These are phyloP conservation scores for Nebria salina DNA, from an alignment of 2,888 invertebrate species.

Conservation along the genomic window DNA sequence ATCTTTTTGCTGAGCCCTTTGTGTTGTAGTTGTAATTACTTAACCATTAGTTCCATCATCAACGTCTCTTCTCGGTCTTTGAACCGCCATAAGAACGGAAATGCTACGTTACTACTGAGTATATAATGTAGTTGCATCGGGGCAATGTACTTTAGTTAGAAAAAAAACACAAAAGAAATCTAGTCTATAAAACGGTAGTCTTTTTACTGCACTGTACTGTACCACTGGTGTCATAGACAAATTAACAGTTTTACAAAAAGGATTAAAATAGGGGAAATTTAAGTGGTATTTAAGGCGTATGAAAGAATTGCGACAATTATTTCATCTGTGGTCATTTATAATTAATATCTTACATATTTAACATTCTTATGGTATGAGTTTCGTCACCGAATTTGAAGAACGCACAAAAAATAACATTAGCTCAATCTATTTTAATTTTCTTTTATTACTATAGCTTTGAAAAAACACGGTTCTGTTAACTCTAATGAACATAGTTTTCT, in stretches of 20 bases:
- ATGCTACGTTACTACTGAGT: constrained; percentile 10
- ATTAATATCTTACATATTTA: background rate
- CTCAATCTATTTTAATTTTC: background rate
- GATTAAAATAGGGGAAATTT: constrained; percentile 7
- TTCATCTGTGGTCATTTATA: constrained; percentile 3
- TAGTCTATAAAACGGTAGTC: constrained; percentile 5
- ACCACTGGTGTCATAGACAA: constrained; percentile 5
- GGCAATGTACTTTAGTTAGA: constrained; percentile 12
- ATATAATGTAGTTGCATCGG: constrained; percentile 22
- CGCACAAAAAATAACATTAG: background rate
- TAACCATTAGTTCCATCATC: constrained; percentile 29
- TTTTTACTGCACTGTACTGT: background rate
- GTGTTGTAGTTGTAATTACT: constrained; percentile 19
- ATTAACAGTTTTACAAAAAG: constrained; percentile 7
- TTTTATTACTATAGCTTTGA: too few relatives aligned
- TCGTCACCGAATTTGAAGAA: background rate
- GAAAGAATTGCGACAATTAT: constrained; percentile 24
- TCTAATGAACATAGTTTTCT: too few relatives aligned
- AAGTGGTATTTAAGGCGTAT: constrained; percentile 4
- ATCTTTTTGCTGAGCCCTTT: constrained; percentile 22
- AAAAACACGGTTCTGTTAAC: too few relatives aligned
- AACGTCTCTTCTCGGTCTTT: constrained; percentile 14
- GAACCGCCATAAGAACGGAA: constrained; percentile 25
- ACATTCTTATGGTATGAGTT: background rate
- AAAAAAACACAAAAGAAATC: constrained; percentile 33